Evolutionary conservation across 2,888 invertebrate genomes (phyloP), one percentile per base, ranked within the genome.

Genomic region (Ophion slaviceki): DNA sequence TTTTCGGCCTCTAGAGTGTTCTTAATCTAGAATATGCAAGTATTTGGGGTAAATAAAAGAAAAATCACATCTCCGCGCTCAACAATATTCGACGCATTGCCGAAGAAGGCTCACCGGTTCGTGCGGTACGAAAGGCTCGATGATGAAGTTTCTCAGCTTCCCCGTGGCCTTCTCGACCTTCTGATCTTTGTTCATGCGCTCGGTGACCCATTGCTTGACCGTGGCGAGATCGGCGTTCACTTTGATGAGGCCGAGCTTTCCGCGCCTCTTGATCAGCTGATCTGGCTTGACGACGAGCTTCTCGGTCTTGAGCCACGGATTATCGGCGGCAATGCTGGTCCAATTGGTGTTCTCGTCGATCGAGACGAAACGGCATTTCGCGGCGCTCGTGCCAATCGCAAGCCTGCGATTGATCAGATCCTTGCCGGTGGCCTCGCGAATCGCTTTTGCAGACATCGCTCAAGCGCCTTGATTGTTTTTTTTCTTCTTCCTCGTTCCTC

Each of bases 231-330:
- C 96, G 90, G 97, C 97, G 93, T 99, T 99, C 7, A 99, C 99
- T 89, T 99, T 98, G 89, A 99, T 99, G 76, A 99, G 95, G 0
- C 99, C 99, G 80, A 99, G 96, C 94, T 99, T 99, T 80, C 99
- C 99, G 81, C 99, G 96, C 45, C 99, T 96, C 94, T 99, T 99
- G 93, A 99, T 99, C 94, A 99, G 95, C 95, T 99, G 99, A 94
- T 99, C 99, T 0, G 99, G 99, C 93, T 99, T 99, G n/a, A 98
- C 99, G 4, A 99, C 99, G 89, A 99, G 95, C 94, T 97, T 97
- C 94, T 97, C 96, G 84, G 96, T 96, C 89, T 96, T 95, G 57
- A 99, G 95, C 99, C 99, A 99, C 28, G 98, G 97, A 93, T 99
- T 96, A 82, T 96, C 96, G 17, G 95, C 95, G 20, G 96, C 95